phyloP scores from a whole-genome alignment of 2,797 vertebrate genomes.

The Periparus ater region DNA sequence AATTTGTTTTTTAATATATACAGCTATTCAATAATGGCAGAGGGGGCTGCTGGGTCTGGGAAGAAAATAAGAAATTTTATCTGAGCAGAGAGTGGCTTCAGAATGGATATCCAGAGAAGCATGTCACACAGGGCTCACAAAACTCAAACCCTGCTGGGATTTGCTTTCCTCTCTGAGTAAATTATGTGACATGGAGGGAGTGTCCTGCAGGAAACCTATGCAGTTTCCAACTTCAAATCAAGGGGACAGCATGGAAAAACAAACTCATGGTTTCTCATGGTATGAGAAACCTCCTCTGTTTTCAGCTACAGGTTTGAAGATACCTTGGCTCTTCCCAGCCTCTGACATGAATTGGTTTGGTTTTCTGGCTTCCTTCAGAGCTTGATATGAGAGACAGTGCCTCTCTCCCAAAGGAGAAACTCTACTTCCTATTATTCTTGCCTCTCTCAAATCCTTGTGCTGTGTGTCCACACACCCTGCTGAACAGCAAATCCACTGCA shows the following conservation, averaged over 20 bases:
- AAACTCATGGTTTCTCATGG: neutral
- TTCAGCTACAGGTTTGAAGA: neutral
- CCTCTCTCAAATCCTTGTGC: neutral
- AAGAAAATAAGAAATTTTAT: neutral
- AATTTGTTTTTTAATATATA: constrained; percentile 32
- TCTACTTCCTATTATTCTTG: neutral
- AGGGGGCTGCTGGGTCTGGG: neutral
- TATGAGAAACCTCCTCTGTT: constrained; percentile 3
- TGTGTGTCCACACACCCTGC: neutral
- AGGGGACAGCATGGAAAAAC: constrained; percentile 44
- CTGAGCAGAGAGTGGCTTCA: neutral
- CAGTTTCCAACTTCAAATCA: constrained; percentile 50
- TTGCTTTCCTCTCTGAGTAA: neutral
- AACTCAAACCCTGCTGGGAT: neutral
- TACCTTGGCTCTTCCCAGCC: neutral
- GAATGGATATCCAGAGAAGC: neutral
- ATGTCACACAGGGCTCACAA: neutral
- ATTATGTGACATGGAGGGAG: constrained; percentile 6
- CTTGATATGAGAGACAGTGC: neutral
- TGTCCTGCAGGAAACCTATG: constrained; percentile 49
- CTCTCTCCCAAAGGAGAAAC: neutral
- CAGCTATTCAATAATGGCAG: neutral
- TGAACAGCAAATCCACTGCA: neutral
- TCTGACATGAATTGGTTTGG: neutral
- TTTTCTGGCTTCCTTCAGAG: neutral